Percentiles rank a stretch among this genome's conserved stretches.
Evolutionary conservation across 2,113 vertebrate genomes (phyloP).

Genomic region (Opisthocomus hoazin): DNA sequence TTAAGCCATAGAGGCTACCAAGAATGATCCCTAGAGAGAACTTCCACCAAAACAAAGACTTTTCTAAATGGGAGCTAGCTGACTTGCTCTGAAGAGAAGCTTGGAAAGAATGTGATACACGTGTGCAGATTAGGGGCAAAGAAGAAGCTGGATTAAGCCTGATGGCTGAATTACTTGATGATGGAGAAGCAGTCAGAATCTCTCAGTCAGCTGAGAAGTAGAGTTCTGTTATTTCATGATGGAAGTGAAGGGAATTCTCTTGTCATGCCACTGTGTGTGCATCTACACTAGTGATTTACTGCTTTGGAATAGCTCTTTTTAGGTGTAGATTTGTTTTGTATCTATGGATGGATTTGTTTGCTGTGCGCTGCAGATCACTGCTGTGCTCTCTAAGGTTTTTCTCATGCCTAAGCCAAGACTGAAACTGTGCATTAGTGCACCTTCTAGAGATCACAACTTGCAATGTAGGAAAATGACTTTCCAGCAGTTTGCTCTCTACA

Average conservation of each 20-base stretch:
- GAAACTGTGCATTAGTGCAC: not conserved
- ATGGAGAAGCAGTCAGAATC: not conserved
- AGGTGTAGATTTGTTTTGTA: not conserved
- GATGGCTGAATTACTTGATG: not conserved
- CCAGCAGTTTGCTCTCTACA: not conserved
- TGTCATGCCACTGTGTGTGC: not conserved
- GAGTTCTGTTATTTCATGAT: not conserved
- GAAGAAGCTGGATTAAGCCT: not conserved
- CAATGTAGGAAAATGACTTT: not conserved
- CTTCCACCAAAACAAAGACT: not conserved
- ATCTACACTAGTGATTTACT: not conserved
- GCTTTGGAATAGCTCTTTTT: not conserved
- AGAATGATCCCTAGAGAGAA: not conserved
- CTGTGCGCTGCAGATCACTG: not conserved
- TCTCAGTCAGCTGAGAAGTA: not conserved
- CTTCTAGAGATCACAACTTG: not conserved
- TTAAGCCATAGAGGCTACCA: not conserved
- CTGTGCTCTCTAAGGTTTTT: not conserved
- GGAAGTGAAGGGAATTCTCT: not conserved
- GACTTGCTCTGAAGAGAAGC: not conserved
- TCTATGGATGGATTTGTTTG: not conserved
- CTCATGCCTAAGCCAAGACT: not conserved
- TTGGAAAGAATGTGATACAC: not conserved
- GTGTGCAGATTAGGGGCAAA: not conserved
- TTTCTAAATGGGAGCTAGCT: not conserved